Evolutionary conservation across 64 coral and sea anemone species (phyloP), one percentile per base, ranked within the genome.

Genomic region (Actinia tenebrosa): DNA sequence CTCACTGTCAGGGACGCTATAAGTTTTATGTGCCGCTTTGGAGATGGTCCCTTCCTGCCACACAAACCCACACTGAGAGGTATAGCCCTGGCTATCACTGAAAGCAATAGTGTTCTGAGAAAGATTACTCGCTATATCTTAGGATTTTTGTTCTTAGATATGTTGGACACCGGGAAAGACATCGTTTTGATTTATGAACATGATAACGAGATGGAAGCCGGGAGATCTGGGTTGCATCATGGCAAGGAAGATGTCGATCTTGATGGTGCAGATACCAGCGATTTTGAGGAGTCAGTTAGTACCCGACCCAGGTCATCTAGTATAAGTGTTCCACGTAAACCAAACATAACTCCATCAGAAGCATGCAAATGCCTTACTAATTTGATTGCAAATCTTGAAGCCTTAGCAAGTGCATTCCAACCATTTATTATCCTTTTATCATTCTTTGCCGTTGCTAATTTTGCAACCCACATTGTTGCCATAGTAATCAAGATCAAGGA

Each of bases 361-460:
- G 95, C 95, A 23, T 91, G 95, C 78, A 94, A 78, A 47, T 83
- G 84, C 63, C 89, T 98, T 13, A 91, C 89, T 44, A 89, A 89
- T 30, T 69, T 98, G 17, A 72, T 98, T 37, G 87, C 89, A 86
- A 98, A 89, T 27, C 84, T 89, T 52, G 95, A 98, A 84, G 79
- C 72, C n/a, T 75, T 94, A 44, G 89, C 89, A 84, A 77, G 84
- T 78, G 77, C 81, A 14, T 98, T 98, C 55, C 86, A 98, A 54
- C 89, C 89, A 10, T 98, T 98, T 59, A 93, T 98, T 69, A 61
- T 91, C 50, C 16, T 94, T 22, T 50, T 98, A 79, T 54, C 92
- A 19, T 91, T 98, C 66, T 98, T 98, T 79, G 84, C 95, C 9
- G 95, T 98, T 45, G 92, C 95, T 58, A 94, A 98, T 66, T 78